These are phyloP conservation scores for Brachylomia viminalis DNA, from an alignment of 2,888 invertebrate genomes.

Conservation along the genomic window DNA sequence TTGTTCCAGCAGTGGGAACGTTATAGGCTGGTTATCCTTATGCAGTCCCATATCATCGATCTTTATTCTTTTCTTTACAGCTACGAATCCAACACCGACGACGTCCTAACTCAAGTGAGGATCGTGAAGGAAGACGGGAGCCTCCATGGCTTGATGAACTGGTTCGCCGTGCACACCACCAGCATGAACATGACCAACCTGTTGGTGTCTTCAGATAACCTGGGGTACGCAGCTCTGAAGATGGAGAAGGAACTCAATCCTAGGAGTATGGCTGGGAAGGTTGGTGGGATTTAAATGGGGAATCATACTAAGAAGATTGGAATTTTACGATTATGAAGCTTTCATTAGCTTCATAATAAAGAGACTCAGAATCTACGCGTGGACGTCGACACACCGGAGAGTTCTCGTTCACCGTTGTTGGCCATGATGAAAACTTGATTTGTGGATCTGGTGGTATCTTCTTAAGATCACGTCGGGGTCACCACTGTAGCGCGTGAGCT, in stretches of 20 bases:
- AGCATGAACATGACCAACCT: slow-evolving; percentile 96
- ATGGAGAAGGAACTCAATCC: slow-evolving; percentile 93
- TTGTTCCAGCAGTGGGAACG: no score
- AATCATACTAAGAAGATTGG: background rate
- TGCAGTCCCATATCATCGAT: no score
- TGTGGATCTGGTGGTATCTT: no score
- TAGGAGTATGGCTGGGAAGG: slow-evolving; percentile 84
- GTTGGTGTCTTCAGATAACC: slow-evolving; percentile 95
- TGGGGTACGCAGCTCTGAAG: slow-evolving; percentile 94
- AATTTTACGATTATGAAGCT: background rate
- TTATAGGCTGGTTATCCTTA: no score
- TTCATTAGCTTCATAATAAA: background rate
- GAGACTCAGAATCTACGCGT: background rate
- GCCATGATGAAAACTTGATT: no score
- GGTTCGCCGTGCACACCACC: slow-evolving; percentile 96
- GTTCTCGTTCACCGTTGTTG: no score
- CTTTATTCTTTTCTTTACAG: slow-evolving; percentile 79
- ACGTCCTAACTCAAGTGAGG: slow-evolving; percentile 93
- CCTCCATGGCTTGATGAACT: slow-evolving; percentile 94
- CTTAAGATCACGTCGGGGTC: no score
- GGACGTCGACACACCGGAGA: no score
- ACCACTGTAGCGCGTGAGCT: no score
- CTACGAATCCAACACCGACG: slow-evolving; percentile 93
- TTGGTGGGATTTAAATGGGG: slow-evolving; percentile 52
- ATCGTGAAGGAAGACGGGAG: slow-evolving; percentile 89